Base-by-base conservation (phyloP, 2,797 vertebrate genomes). In the Neosilurus mollespiculum region DNA sequence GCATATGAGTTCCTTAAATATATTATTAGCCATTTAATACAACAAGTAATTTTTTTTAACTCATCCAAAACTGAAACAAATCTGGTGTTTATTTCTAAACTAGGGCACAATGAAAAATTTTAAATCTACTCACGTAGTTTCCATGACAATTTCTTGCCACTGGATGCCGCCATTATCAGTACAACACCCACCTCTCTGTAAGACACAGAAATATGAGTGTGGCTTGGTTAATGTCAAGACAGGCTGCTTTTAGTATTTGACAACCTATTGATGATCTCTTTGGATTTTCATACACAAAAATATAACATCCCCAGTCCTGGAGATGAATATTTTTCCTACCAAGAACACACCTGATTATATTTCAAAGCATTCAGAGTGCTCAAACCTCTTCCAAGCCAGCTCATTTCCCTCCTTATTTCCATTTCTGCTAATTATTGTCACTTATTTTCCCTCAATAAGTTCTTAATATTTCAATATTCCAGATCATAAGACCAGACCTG, bases 141-240 rank as follows among this genome's bases (percentile, higher is more conserved):
- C 97, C 97, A 98, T 66, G 97, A 95, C 4, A 94, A 96, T 94
- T 97, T 97, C 67, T 96, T 96, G 86, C 90, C 90, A 83, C 90
- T 94, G 51, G 95, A 93, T 20, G 90, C 93, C 51, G 96, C 96
- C 97, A 97, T 98, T 5, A 59, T 90, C 86, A 82, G 26, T 12
- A 26, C 51, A 30, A 51, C n/a, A 80, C 30, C n/a, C 7, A 61
- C 6, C 56, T 26, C 9, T 16, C 20, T 65, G 24, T 49, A 65
- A 66, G 54, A 72, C 76, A 76, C 62, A 30, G 75, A 72, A 43
- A 53, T 77, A 75, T 78, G 67, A 49, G 80, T 80, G 37, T 22
- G 37, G 43, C 20, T 43, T 22, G 12, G 43, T 12, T 5, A 2
- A 15, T 8, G 65, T 2, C 34, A 37, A 4, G 34, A 30, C 37